Conservation (phyloP, 1,140 invertebrate genomes). For the Saccostrea glomerata region DNA sequence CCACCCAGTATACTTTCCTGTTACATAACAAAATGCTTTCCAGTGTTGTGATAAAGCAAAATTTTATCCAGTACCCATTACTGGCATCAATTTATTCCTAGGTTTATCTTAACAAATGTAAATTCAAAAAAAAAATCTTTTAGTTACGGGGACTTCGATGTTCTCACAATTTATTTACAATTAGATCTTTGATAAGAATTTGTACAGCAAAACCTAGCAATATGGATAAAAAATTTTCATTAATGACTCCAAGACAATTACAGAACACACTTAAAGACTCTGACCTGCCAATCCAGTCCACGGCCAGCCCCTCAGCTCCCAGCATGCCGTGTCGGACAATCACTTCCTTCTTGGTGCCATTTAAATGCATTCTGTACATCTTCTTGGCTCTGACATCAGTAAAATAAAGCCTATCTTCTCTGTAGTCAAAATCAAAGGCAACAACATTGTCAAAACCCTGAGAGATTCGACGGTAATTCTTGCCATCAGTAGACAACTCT, state of each 20-base stretch:
- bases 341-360: conserved; percentile 84
- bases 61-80: no score
- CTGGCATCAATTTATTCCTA: no score
- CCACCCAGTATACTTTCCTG: conserved; percentile 98
- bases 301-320: conserved; percentile 95
- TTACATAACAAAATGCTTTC: conserved; percentile 42
- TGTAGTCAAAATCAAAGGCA: conserved; percentile 94
- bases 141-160: no score
- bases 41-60: no score
- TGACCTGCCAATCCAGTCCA: conserved; percentile 94
- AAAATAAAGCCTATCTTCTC: conserved; percentile 92
- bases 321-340: conserved; percentile 95
- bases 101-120: neutral
- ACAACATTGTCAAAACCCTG: conserved; percentile 98
- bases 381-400: conserved; percentile 94
- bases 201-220: no score
- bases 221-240: no score
- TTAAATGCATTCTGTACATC: conserved; percentile 84
- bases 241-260: no score
- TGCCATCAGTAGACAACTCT: conserved; percentile 95
- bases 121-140: no score
- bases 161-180: no score
- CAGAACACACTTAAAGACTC: neutral
- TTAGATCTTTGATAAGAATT: no score
- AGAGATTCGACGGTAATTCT: conserved; percentile 91